Percentiles rank a stretch among this genome's conserved stretches.
Conservation (phyloP, 2,888 invertebrate species). For the Cybosia mesomella region DNA sequence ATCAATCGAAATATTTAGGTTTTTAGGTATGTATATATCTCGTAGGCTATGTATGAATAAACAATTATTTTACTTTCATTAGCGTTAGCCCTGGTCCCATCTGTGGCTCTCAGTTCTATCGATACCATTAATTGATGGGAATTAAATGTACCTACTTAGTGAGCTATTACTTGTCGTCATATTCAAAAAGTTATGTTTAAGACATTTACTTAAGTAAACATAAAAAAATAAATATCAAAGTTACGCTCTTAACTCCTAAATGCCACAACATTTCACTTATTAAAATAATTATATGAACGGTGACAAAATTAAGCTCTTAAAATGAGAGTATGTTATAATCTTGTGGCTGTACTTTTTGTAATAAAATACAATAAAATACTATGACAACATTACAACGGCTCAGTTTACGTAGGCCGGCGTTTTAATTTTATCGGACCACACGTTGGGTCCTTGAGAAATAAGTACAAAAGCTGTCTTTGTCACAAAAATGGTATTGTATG, state of each 20-base stretch:
- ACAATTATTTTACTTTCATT: no score
- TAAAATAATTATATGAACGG: conserved; percentile 41
- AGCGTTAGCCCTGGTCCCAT: neutral
- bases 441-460: conserved; percentile 41
- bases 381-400: conserved; percentile 39
- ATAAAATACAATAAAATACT: conserved; percentile 47
- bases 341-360: conserved; percentile 21
- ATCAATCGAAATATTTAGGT: neutral
- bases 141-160: neutral
- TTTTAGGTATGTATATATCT: no score
- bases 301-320: conserved; percentile 37
- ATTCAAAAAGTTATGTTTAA: neutral
- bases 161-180: neutral
- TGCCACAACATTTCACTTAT: conserved; percentile 29
- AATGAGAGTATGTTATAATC: conserved; percentile 39
- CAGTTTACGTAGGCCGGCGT: conserved; percentile 41
- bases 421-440: conserved; percentile 52
- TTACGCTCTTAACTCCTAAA: conserved; percentile 12
- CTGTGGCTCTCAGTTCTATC: neutral
- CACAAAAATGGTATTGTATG: conserved; percentile 27
- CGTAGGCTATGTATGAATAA: no score
- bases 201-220: conserved; percentile 8
- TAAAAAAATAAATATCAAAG: conserved; percentile 13
- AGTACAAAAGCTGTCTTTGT: conserved; percentile 44
- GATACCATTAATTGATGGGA: neutral